phyloP scores from a whole-genome alignment of 2,797 vertebrate species.

The Cetoscarus ocellatus region DNA sequence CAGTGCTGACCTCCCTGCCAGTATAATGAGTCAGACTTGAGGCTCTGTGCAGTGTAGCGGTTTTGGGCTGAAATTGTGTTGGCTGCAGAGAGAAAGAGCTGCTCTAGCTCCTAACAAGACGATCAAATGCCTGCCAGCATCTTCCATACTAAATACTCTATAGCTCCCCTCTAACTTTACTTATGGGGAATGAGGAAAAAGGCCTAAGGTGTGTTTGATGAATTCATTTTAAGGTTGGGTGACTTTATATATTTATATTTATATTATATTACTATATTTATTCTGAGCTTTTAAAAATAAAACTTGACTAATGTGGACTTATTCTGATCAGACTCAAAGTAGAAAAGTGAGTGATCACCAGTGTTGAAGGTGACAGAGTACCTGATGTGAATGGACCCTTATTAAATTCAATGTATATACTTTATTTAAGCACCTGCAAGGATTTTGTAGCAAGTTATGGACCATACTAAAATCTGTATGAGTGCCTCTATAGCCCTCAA shows the following conservation, averaged over 20 bases:
- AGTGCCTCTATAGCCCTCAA: too few relatives aligned
- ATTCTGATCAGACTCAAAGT: neutral
- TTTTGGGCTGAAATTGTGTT: conserved; percentile 57
- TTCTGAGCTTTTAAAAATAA: neutral
- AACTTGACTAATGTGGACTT: neutral
- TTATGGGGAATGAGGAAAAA: conserved; percentile 1
- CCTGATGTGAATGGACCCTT: neutral
- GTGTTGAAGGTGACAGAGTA: neutral
- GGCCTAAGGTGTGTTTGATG: conserved; percentile 16
- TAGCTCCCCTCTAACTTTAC: conserved; percentile 18
- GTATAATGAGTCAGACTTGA: conserved; percentile 62
- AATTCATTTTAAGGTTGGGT: conserved; percentile 12
- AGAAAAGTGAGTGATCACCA: neutral
- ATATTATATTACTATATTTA: neutral
- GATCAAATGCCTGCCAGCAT: conserved; percentile 42
- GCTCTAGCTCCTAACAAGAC: conserved; percentile 49
- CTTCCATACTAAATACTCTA: conserved; percentile 16
- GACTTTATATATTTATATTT: conserved; percentile 19
- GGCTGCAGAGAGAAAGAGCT: conserved; percentile 38
- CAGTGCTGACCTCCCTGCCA: conserved; percentile 59
- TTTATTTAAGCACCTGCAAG: too few relatives aligned
- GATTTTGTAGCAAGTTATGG: too few relatives aligned
- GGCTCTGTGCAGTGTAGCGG: conserved; percentile 41
- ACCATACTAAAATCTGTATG: too few relatives aligned
- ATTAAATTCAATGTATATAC: too few relatives aligned